Evolutionary conservation across 92 coral and sea anemone species (phyloP).

Genomic region (Scolanthus callimorphus): DNA sequence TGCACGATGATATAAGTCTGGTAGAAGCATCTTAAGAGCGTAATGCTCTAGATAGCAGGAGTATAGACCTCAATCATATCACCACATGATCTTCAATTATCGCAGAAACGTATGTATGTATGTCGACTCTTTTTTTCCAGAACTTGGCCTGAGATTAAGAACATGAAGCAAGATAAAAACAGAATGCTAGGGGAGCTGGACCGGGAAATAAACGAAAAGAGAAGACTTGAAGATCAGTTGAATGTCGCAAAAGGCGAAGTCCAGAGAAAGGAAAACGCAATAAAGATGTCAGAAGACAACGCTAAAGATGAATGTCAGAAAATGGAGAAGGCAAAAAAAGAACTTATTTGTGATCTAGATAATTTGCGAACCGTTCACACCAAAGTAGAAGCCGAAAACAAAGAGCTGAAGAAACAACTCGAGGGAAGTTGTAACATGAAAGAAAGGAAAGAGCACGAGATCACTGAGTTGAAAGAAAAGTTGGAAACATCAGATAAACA

Average conservation of each 20-base stretch:
- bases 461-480: conserved; percentile 19
- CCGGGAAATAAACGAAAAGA: conserved; percentile 35
- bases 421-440: conserved; percentile 6
- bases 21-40: too few relatives aligned
- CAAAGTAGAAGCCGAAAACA: conserved; percentile 33
- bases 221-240: conserved; percentile 44
- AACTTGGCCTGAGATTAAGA: conserved; percentile 34
- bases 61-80: too few relatives aligned
- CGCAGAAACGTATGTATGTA: too few relatives aligned
- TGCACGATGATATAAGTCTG: too few relatives aligned
- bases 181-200: conserved; percentile 42
- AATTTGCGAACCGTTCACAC: conserved; percentile 26
- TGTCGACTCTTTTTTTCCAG: too few relatives aligned
- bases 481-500: conserved; percentile 42
- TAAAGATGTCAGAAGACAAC: conserved; percentile 37
- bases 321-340: conserved; percentile 35
- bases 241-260: conserved; percentile 28
- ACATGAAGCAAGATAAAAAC: conserved; percentile 57
- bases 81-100: too few relatives aligned
- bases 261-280: conserved; percentile 34
- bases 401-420: conserved; percentile 34
- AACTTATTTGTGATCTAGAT: conserved; percentile 53
- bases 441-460: conserved; percentile 49
- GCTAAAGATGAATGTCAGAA: conserved; percentile 27
- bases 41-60: too few relatives aligned